Base-by-base conservation (phyloP, 1,140 invertebrate genomes). In the Aphidius gifuensis region DNA sequence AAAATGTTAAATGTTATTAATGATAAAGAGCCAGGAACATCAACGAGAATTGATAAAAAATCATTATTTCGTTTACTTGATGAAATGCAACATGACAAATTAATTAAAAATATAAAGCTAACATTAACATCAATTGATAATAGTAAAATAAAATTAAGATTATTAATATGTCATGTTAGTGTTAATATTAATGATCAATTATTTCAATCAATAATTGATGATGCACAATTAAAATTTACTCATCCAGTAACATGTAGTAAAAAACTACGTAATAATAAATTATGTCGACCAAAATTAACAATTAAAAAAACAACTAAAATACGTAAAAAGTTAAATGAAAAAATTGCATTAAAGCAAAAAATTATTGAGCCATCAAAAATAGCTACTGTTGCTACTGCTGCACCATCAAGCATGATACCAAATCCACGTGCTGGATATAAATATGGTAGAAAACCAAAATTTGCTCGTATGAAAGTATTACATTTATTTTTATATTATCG, bases 401-500 rank as follows among this genome's bases (percentile, higher is more conserved):
- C 39, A 40, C 50, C 57, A 4, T 9, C 7, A 38, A 38, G 55
- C 5, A 45, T 60, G 11, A 60, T 62, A 55, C 64, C 64, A 59
- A 44, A 71, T 70, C 23, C 65, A 74, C 72, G 58, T 65, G 65
- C 65, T 1, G 80, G 77, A 3, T 77, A 71, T 68, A 71, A 74
- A 42, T 84, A 84, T 69, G 85, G 84, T 5, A 82, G 82, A 40
- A 77, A 81, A 39, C 89, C 90, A 0, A 92, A 92, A 75, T 90
- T 91, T 67, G 71, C 87, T 4, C 78, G 89, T 42, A 85, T 90
- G 77, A 76, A 85, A 65, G 75, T 84, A 11, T 66, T 93, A 16
- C 90, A 93, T 68, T 78, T 86, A 63, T 83, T 89, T 53, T 67
- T 93, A 0, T 91, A 83, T 73, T 91, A 92, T 72, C 68, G 92